Percentiles rank a stretch among this genome's conserved stretches.
Evolutionary conservation across 1,140 invertebrate genomes (phyloP).

Genomic region (Dryas iulia): DNA sequence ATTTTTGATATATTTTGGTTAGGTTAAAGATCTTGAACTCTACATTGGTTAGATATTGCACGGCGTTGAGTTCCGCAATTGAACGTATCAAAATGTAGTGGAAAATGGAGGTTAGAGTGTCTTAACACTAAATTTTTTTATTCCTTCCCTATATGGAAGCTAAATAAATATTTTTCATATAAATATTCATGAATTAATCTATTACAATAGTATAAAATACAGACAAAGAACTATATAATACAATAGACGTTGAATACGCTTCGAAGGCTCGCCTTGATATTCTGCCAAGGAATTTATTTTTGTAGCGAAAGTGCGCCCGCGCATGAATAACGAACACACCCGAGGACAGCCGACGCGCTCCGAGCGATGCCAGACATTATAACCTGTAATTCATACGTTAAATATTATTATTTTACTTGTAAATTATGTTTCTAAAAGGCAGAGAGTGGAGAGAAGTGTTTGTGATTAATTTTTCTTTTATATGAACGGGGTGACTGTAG

Average conservation of each 20-base stretch:
- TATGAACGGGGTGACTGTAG: too few relatives aligned
- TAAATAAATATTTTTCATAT: too few relatives aligned
- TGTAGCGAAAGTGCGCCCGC: slow-evolving; percentile 69
- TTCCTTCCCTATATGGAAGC: too few relatives aligned
- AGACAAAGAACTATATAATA: not conserved
- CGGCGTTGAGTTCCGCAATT: not conserved
- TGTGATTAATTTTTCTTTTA: too few relatives aligned
- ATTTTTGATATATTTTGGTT: not conserved
- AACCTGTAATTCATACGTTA: slow-evolving; percentile 3
- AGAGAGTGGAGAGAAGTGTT: not conserved
- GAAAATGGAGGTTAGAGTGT: not conserved
- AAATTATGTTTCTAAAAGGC: not conserved
- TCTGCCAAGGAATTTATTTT: slow-evolving; percentile 76
- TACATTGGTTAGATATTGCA: not conserved
- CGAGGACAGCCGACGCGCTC: slow-evolving; percentile 44
- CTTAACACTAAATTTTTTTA: too few relatives aligned
- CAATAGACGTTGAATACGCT: slow-evolving; percentile 60
- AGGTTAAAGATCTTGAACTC: not conserved
- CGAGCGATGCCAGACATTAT: slow-evolving; percentile 33
- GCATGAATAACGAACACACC: slow-evolving; percentile 57
- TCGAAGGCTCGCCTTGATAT: slow-evolving; percentile 70
- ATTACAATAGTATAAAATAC: not conserved
- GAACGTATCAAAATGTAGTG: too few relatives aligned
- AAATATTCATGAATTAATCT: too few relatives aligned
- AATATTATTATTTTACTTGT: not conserved